phyloP scores from a whole-genome alignment of 2,113 vertebrate genomes.

The Chroicocephalus ridibundus region DNA sequence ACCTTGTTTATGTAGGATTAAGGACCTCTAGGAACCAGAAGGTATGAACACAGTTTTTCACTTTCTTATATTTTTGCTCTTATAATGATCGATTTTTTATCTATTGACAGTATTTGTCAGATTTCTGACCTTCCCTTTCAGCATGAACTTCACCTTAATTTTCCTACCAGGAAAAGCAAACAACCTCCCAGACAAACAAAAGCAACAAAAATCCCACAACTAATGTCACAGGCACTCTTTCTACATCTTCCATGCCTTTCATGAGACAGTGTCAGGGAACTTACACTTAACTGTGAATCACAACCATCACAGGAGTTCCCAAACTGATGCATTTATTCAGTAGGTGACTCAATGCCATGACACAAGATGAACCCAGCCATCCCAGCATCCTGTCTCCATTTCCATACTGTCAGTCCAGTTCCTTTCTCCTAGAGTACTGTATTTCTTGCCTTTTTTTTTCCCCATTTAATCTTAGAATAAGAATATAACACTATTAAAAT shows the following conservation, averaged over 20 bases:
- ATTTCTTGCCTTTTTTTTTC: neutral
- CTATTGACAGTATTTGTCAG: neutral
- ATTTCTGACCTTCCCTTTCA: neutral
- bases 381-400: neutral
- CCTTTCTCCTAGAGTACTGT: neutral
- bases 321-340: neutral
- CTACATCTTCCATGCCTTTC: neutral
- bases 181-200: neutral
- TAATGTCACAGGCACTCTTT: neutral
- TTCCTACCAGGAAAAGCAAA: neutral
- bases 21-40: neutral
- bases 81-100: neutral
- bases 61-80: neutral
- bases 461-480: neutral
- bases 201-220: neutral
- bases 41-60: neutral
- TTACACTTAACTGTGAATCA: neutral
- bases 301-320: neutral
- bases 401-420: neutral
- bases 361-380: neutral
- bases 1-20: neutral
- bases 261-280: neutral
- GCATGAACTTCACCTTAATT: neutral
- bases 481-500: neutral
- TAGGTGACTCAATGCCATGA: neutral